Evolutionary conservation across 2,797 vertebrate species (phyloP), one percentile per base, ranked within the genome.

Genomic region (Clarias laeviceps): DNA sequence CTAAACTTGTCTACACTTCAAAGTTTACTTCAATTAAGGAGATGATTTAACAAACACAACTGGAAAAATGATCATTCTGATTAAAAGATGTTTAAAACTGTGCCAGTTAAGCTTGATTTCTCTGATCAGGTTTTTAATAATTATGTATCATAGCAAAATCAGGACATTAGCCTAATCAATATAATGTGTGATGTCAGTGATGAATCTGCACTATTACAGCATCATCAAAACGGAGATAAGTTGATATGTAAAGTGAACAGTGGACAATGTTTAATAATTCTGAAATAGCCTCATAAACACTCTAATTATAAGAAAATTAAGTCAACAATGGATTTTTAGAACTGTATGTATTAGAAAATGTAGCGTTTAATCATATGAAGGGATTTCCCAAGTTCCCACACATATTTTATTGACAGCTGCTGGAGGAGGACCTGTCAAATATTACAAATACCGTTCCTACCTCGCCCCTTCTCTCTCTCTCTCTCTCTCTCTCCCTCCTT

Each of bases 331-430:
- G 37, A 29, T 45, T 80, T 80, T 80, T 66, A 29, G 27, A 65
- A 65, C 40, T 66, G 62, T 65, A 66, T 11, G 20, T 65, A 50
- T 40, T 66, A 29, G 22, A 62, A 40, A 79, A 66, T 50, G 37
- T 29, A 24, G 22, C 20, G 3, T 65, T 6, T 65, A n/a, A 29
- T 80, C n/a, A 29, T 20, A n/a, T 27, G 40, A 29, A 62, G 40
- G 62, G 78, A 80, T 65, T 80, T 65, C 40, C 78, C 62, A 50
- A 65, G 78, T 40, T 11, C 2, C 65, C 40, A 37, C 40, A 61
- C 74, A 34, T 57, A 57, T 85, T 78, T 27, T 64, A 61, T 77
- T 76, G 83, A 84, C 73, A 65, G 81, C 76, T 73, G 80, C 62
- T 65, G 62, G 62, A 80, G 78, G 40, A 80, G 40, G 29, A 66